Percentiles rank a stretch among this genome's conserved stretches.
phyloP scores from a whole-genome alignment of 2,888 invertebrate genomes.

The Lamellibrachia columna region DNA sequence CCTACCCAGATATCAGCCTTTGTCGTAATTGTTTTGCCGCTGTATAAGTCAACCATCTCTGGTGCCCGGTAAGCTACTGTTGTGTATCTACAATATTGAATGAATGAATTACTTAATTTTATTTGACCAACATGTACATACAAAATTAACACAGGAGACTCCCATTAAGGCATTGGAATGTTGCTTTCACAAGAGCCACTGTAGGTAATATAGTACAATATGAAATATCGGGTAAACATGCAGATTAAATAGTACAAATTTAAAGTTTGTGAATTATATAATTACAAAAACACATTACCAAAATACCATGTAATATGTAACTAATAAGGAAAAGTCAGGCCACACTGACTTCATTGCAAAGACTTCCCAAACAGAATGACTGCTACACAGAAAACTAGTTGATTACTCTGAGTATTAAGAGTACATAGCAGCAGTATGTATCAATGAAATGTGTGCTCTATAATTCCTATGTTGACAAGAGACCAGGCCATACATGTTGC shows the following conservation, averaged over 20 bases:
- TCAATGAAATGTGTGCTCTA: neutral
- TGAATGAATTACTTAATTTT: neutral
- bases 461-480: neutral
- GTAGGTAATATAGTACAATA: too few species aligned
- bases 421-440: neutral
- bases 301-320: too few species aligned
- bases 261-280: too few species aligned
- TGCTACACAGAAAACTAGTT: neutral
- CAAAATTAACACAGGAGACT: too few species aligned
- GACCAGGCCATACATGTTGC: neutral
- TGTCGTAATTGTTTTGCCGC: slow-evolving; percentile 82
- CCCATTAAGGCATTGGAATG: too few species aligned
- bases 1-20: slow-evolving; percentile 88
- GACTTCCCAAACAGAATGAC: neutral
- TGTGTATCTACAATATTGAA: slow-evolving; percentile 74
- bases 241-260: too few species aligned
- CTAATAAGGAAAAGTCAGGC: too few species aligned
- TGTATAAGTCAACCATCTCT: slow-evolving; percentile 93
- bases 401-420: neutral
- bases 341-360: too few species aligned
- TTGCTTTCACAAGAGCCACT: too few species aligned
- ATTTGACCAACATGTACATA: too few species aligned
- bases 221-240: too few species aligned
- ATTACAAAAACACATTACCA: too few species aligned
- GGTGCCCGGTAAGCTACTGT: slow-evolving; percentile 89